These are phyloP conservation scores for Apodemia hepburni DNA, from an alignment of 2,888 invertebrate species.

Conservation along the genomic window DNA sequence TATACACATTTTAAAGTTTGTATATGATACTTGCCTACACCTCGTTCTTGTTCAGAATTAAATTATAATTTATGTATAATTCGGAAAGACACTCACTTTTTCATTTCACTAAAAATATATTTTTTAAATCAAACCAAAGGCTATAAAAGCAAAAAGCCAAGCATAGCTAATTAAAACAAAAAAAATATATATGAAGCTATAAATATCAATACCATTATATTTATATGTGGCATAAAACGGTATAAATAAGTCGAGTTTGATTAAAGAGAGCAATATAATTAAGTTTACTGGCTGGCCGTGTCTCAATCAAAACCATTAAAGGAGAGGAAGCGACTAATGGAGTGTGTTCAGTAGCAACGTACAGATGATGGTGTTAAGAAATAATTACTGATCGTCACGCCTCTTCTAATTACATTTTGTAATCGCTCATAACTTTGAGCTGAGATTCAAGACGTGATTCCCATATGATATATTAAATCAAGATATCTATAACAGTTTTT, in stretches of 20 bases:
- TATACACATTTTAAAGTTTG: too few species aligned
- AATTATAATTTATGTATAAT: too few species aligned
- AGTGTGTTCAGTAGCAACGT: constrained; percentile 59
- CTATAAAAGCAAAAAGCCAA: too few species aligned
- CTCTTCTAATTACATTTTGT: constrained; percentile 66
- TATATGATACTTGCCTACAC: too few species aligned
- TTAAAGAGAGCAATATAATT: constrained; percentile 8
- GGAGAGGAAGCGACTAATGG: constrained; percentile 59
- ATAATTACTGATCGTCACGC: constrained; percentile 72
- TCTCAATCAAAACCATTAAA: constrained; percentile 33
- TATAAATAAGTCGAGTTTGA: constrained; percentile 6
- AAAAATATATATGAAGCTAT: not conserved
- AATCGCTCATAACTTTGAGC: constrained; percentile 61
- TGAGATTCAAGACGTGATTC: constrained; percentile 33
- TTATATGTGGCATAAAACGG: constrained; percentile 5
- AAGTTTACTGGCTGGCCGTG: not conserved
- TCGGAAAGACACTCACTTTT: too few species aligned
- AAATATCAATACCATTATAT: not conserved
- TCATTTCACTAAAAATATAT: too few species aligned
- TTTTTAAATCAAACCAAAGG: too few species aligned
- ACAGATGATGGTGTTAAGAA: constrained; percentile 68
- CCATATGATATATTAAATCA: constrained; percentile 35
- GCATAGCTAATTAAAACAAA: too few species aligned
- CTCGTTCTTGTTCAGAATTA: too few species aligned
- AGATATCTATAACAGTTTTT: not conserved